Evolutionary conservation across 2,888 invertebrate genomes (phyloP).

Genomic region (Orgyia antiqua): DNA sequence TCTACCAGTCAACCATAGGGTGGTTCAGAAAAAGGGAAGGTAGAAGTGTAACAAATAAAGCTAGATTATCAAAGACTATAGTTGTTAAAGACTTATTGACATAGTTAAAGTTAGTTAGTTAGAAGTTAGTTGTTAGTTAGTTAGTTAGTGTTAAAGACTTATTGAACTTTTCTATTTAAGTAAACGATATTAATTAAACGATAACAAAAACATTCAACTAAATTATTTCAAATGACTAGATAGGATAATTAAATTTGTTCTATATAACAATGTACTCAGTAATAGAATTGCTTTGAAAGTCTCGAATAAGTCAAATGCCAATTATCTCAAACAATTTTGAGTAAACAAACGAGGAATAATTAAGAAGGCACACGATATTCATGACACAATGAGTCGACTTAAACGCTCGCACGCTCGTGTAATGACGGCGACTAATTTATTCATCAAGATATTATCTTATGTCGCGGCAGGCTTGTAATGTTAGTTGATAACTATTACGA

Average conservation of each 20-base stretch:
- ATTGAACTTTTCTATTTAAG: too few relatives aligned
- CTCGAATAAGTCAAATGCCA: conserved; percentile 16
- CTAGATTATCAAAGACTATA: too few relatives aligned
- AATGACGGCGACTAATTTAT: conserved; percentile 54
- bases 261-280: not conserved
- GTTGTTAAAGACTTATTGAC: too few relatives aligned
- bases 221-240: too few relatives aligned
- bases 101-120: too few relatives aligned
- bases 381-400: conserved; percentile 21
- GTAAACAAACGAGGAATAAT: conserved; percentile 29
- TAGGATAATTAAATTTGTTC: not conserved
- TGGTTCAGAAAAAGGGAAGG: too few relatives aligned
- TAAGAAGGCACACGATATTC: conserved; percentile 24
- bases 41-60: too few relatives aligned
- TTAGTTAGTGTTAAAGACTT: too few relatives aligned
- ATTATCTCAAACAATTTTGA: conserved; percentile 24
- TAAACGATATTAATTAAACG: too few relatives aligned
- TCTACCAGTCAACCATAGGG: too few relatives aligned
- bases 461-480: conserved; percentile 24
- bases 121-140: too few relatives aligned
- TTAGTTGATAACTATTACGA: conserved; percentile 36
- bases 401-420: conserved; percentile 31
- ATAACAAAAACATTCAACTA: too few relatives aligned
- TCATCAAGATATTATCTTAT: conserved; percentile 48
- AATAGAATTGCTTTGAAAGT: conserved; percentile 1